These are phyloP conservation scores for Acipenser oxyrinchus DNA, from an alignment of 2,797 vertebrate genomes.

Conservation along the genomic window DNA sequence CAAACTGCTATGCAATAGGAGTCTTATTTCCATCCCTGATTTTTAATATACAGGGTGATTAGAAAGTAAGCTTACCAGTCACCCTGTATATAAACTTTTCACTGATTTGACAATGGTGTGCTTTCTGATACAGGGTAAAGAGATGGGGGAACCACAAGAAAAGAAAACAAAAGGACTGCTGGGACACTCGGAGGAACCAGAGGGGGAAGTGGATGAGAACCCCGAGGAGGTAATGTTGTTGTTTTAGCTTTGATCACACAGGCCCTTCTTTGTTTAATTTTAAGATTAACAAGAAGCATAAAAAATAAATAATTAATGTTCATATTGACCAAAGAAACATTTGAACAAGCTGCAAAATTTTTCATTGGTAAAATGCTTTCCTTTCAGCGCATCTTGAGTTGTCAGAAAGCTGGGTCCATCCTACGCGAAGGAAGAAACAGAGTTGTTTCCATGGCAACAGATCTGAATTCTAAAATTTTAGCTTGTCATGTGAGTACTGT, in stretches of 20 bases:
- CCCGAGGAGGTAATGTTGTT: constrained; percentile 52
- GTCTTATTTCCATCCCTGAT: no score
- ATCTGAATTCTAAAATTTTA: constrained; percentile 66
- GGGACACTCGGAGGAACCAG: constrained; percentile 26
- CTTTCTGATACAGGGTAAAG: constrained; percentile 52
- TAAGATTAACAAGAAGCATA: no score
- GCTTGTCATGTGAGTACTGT: constrained; percentile 84
- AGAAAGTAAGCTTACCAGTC: no score
- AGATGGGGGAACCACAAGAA: constrained; percentile 65
- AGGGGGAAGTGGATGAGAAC: constrained; percentile 50
- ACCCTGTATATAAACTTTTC: no score
- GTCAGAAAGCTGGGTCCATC: constrained; percentile 78
- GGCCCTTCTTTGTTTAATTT: no score
- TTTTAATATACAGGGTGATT: no score
- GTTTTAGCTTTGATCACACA: no score
- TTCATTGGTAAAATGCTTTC: background rate
- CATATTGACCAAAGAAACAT: no score
- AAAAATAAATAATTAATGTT: no score
- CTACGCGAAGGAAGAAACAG: constrained; percentile 81
- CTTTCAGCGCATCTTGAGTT: constrained; percentile 71
- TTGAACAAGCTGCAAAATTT: no score
- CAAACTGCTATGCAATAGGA: no score
- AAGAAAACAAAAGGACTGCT: constrained; percentile 72
- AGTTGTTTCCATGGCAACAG: constrained; percentile 72
- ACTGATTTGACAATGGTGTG: no score